A percentile compares a stretch with the other conserved stretches of the same genome.
These are phyloP conservation scores for Penaeus japonicus DNA, from an alignment of 1,140 invertebrate genomes.

Conservation along the genomic window DNA sequence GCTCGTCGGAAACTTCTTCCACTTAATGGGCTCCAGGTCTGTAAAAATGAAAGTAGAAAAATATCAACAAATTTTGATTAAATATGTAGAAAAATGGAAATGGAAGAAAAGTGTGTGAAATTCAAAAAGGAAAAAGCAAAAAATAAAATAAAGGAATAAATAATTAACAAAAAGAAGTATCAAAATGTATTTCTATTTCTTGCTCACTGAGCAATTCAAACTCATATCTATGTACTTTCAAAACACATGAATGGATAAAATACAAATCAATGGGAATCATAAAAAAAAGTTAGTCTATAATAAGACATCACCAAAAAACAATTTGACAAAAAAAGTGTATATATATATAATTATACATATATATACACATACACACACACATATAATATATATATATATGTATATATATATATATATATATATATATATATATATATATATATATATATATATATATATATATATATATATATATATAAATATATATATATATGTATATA, in stretches of 20 bases:
- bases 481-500: not conserved
- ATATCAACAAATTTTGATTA: too few relatives aligned
- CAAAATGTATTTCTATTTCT: too few relatives aligned
- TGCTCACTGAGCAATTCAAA: too few relatives aligned
- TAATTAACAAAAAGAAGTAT: too few relatives aligned
- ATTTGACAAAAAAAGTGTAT: not conserved
- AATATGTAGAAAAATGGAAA: too few relatives aligned
- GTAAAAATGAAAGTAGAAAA: not conserved
- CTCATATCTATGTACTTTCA: too few relatives aligned
- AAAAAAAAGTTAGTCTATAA: not conserved
- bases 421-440: not conserved
- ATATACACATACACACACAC: not conserved
- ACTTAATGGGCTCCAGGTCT: constrained; percentile 21
- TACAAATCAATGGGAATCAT: not conserved
- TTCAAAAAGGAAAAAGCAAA: too few relatives aligned
- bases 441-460: not conserved
- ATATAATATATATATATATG: not conserved
- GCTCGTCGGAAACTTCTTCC: constrained; percentile 22
- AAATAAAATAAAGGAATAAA: too few relatives aligned
- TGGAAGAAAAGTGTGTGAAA: not conserved
- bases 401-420: not conserved
- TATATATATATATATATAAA: not conserved
- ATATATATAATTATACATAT: not conserved
- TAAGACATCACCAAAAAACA: not conserved
- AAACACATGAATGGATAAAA: too few relatives aligned